Evolutionary conservation across 1,140 invertebrate genomes (phyloP), one percentile per base, ranked within the genome.

Genomic region (Homarus americanus): DNA sequence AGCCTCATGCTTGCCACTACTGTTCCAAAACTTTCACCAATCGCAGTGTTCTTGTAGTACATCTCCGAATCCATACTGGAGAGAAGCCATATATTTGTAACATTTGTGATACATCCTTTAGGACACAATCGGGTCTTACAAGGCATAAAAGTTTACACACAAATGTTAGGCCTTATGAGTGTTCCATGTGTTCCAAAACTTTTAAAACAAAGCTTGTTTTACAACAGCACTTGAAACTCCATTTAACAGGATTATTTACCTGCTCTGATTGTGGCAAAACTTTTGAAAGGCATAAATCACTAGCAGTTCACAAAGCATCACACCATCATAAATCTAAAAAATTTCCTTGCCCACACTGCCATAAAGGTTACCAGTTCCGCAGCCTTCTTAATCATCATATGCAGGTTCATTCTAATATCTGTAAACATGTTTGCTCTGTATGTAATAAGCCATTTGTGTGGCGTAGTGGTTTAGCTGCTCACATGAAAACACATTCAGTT

Each of bases 181-280:
- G 87, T 78, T 90, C 87, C 53, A 83, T 90, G 49, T 90, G 87
- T 58, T 63, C 87, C 20, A 90, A 90, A 41, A 53, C 69, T 28
- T 90, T 90, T 38, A 90, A 90, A 66, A 83, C 87, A 36, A 90
- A 90, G 24, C 28, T 90, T 3, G 87, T 90, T 20, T 38, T 90
- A 28, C 87, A 90, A 49, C 87, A 83, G 44, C 87, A 90, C n/a
- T 58, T 90, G 36, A 90, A 90, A 44, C 73, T 90, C 41, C 87
- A 90, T 44, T 63, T 90, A 24, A 90, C 87, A 10, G 87, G 78
- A 66, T 40, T 90, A 58, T 90, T 90, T 34, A 90, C 87, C 24
- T 90, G 87, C 41, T 76, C 87, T 32, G 80, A 75, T 38, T 90
- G 87, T 34, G 82, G 82, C 12, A 82, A 90, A 38, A 90, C 87